phyloP scores from a whole-genome alignment of 2,888 invertebrate genomes.

The Ichneumon xanthorius region DNA sequence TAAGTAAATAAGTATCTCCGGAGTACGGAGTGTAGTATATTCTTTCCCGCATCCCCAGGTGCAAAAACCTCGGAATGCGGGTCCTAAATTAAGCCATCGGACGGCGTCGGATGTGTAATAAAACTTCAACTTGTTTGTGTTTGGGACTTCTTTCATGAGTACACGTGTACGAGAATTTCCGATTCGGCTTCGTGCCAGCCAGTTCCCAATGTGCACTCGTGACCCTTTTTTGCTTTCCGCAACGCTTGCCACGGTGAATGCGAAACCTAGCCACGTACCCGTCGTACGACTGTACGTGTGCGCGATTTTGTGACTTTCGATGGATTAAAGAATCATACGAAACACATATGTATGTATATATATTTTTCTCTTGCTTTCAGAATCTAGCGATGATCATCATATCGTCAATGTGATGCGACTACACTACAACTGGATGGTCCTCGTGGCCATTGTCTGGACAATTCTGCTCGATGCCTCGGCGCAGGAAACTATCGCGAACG shows the following conservation, averaged over 20 bases:
- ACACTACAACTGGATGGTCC: slow-evolving; percentile 78
- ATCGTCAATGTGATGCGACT: slow-evolving; percentile 79
- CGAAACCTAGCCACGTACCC: not conserved
- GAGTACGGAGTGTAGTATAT: not conserved
- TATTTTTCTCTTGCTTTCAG: slow-evolving; percentile 69
- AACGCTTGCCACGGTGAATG: not conserved
- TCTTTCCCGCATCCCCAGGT: not conserved
- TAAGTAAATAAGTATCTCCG: too few species aligned
- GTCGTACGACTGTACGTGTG: not conserved
- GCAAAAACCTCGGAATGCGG: too few species aligned
- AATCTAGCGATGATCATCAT: slow-evolving; percentile 74
- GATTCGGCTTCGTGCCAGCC: not conserved
- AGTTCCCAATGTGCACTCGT: not conserved
- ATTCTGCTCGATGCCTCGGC: slow-evolving; percentile 65
- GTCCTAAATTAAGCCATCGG: not conserved
- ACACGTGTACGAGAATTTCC: not conserved
- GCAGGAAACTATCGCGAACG: slow-evolving; percentile 49
- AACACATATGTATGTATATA: not conserved
- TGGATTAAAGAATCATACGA: not conserved
- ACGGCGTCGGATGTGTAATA: not conserved
- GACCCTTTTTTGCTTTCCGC: not conserved
- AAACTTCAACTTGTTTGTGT: not conserved
- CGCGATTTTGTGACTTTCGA: not conserved
- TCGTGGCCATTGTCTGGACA: slow-evolving; percentile 77
- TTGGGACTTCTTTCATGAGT: not conserved